Evolutionary conservation across 2,113 vertebrate genomes (phyloP).

Genomic region (Notiomystis cincta): DNA sequence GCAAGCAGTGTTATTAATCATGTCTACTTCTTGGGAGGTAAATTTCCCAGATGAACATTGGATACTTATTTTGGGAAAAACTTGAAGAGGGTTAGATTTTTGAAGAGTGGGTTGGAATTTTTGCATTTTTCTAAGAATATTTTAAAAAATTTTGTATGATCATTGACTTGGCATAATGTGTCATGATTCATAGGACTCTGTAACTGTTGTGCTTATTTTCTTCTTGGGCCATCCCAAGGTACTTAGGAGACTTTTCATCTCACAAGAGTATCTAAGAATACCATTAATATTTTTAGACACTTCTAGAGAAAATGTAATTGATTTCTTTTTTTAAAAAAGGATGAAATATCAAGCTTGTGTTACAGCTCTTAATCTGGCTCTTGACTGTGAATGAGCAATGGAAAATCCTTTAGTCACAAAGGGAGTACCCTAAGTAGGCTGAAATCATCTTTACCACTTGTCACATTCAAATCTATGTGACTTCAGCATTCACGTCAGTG

Average conservation of each 20-base stretch:
- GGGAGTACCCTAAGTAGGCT: neutral
- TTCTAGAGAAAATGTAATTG: neutral
- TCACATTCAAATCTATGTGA: neutral
- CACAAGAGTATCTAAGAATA: neutral
- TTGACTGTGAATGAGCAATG: neutral
- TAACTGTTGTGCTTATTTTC: neutral
- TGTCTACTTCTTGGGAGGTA: neutral
- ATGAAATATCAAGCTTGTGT: neutral
- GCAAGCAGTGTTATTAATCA: neutral
- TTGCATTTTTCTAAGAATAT: neutral
- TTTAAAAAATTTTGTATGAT: neutral
- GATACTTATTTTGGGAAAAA: neutral
- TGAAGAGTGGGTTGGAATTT: neutral
- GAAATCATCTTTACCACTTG: neutral
- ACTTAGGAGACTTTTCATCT: neutral
- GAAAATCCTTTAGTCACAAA: neutral
- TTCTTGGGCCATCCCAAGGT: neutral
- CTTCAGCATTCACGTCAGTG: neutral
- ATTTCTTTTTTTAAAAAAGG: accelerated
- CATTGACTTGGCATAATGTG: neutral
- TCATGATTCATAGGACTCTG: neutral
- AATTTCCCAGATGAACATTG: neutral
- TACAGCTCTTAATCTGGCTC: neutral
- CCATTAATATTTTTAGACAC: neutral
- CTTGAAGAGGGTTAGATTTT: neutral